Evolutionary conservation across 2,797 vertebrate species (phyloP).

Genomic region (Lophotriccus pileatus): DNA sequence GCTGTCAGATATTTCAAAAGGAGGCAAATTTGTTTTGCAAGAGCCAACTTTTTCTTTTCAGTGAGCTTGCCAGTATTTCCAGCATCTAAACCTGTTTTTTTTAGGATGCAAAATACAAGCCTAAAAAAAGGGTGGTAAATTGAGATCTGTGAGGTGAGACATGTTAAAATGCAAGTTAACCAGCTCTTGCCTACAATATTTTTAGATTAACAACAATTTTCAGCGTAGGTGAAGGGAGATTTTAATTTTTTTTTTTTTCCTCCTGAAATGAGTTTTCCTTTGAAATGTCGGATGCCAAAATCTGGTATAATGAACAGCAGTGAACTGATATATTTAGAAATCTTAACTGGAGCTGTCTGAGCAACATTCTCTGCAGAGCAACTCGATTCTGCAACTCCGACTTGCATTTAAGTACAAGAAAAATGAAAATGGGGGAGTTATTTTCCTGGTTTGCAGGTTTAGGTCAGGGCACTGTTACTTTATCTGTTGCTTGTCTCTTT

Average conservation of each 20-base stretch:
- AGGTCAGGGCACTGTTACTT: neutral
- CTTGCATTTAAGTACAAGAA: neutral
- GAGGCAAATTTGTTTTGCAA: slow-evolving; percentile 14
- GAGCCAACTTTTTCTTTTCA: neutral
- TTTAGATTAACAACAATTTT: slow-evolving; percentile 3
- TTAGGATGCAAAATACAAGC: neutral
- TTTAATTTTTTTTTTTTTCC: neutral
- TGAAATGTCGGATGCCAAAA: neutral
- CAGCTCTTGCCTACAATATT: neutral
- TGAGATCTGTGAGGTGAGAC: slow-evolving; percentile 18
- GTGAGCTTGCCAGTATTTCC: slow-evolving; percentile 6
- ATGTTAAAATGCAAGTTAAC: neutral
- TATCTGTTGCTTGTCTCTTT: neutral
- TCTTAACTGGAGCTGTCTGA: neutral
- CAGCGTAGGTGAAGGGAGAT: neutral
- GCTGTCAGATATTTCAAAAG: slow-evolving; percentile 34
- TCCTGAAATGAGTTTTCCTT: neutral
- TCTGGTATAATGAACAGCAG: neutral
- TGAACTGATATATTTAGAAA: slow-evolving; percentile 28
- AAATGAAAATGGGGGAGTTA: neutral
- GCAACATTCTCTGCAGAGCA: neutral
- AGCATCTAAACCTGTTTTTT: neutral
- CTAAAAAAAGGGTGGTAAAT: slow-evolving; percentile 5
- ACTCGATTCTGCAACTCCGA: neutral
- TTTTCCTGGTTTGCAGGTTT: neutral